Base-by-base conservation (phyloP, 92 coral and sea anemone genomes). In the Scolanthus callimorphus region DNA sequence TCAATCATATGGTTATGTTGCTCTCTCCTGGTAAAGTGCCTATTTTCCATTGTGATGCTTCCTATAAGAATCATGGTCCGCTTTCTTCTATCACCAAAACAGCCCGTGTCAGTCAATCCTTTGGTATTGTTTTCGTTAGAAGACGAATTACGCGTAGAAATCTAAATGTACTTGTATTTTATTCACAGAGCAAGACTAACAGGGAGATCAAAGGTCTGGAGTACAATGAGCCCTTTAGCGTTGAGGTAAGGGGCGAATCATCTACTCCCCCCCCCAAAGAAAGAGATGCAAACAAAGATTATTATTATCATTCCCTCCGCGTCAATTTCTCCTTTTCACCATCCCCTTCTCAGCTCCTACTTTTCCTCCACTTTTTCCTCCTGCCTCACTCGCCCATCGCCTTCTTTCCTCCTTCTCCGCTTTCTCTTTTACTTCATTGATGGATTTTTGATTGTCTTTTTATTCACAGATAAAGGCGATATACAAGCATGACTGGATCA, bases 141-240 rank as follows among this genome's bases (percentile, higher is more conserved):
- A n/a, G n/a, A n/a, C n/a, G n/a, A n/a, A n/a, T n/a, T n/a, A n/a
- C n/a, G n/a, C n/a, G n/a, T n/a, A n/a, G n/a, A n/a, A n/a, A n/a
- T n/a, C n/a, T n/a, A n/a, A n/a, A n/a, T n/a, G n/a, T n/a, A n/a
- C n/a, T 31, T 29, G 10, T 1, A 9, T 37, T 1, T 54, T 26
- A 34, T 1, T 17, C 3, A 43, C 25, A 66, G 73, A 49, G 22
- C 38, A 60, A 21, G 21, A 45, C 69, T 0, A 8, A 25, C 51
- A 31, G 49, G 13, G 31, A 27, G 11, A 34, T 59, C 20, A 11
- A 9, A 6, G 41, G 15, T 6, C 41, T 34, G 41, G 41, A 34
- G 15, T 15, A 34, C 41, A 34, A 34, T 6, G 41, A 34, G 15
- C 41, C 41, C 6, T 34, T 34, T 34, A 34, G 8, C 8, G 41